Conservation (phyloP, 2,888 invertebrate genomes). For the Acanthosepion pharaonis region DNA sequence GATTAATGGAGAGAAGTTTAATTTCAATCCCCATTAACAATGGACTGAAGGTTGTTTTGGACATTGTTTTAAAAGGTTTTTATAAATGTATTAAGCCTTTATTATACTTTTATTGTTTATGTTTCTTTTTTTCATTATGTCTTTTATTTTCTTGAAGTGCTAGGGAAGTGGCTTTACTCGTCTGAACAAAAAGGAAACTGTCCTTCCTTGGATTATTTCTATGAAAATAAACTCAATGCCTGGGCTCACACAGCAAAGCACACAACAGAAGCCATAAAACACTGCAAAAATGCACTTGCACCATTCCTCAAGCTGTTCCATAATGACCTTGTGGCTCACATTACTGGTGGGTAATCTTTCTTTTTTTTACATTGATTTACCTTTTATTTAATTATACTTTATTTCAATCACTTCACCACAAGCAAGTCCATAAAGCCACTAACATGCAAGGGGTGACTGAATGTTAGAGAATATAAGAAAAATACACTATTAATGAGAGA, state of each 20-base stretch:
- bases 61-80: too few relatives aligned
- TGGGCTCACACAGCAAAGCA: constrained; percentile 72
- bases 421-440: too few relatives aligned
- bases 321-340: constrained; percentile 68
- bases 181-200: background rate
- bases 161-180: background rate
- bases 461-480: too few relatives aligned
- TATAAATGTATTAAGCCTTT: too few relatives aligned
- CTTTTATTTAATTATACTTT: background rate
- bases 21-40: too few relatives aligned
- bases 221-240: constrained; percentile 68
- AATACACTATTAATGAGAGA: too few relatives aligned
- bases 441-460: too few relatives aligned
- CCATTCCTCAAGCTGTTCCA: constrained; percentile 70
- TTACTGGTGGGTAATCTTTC: constrained; percentile 65
- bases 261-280: constrained; percentile 66
- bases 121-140: background rate
- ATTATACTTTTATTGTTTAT: too few relatives aligned
- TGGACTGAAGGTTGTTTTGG: too few relatives aligned
- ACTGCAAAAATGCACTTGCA: constrained; percentile 60
- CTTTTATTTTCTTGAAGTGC: background rate
- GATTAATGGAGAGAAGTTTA: too few relatives aligned
- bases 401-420: background rate
- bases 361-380: background rate
- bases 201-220: constrained; percentile 64